Percentiles rank a stretch among this genome's conserved stretches.
phyloP scores from a whole-genome alignment of 2,888 invertebrate genomes.

The Ichneumoninae sp. region DNA sequence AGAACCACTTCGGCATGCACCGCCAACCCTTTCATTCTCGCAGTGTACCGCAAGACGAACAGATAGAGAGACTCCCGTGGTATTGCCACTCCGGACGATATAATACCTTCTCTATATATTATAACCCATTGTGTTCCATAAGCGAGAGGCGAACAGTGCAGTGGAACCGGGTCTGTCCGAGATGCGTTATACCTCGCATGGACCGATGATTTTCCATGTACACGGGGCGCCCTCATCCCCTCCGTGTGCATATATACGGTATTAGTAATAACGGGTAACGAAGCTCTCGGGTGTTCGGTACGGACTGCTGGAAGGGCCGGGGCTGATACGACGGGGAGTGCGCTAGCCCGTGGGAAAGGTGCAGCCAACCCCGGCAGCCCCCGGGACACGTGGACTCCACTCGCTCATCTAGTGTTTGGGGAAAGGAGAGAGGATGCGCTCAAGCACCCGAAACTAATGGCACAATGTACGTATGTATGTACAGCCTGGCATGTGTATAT shows the following conservation, averaged over 20 bases:
- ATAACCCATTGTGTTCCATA: conserved; percentile 57
- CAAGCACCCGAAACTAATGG: conserved; percentile 67
- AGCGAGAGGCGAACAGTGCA: conserved; percentile 53
- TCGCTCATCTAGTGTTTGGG: conserved; percentile 50
- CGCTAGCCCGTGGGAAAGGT: conserved; percentile 65
- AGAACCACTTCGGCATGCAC: conserved; percentile 77
- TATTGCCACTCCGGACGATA: conserved; percentile 65
- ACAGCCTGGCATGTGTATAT: conserved; percentile 27
- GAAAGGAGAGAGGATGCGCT: conserved; percentile 60
- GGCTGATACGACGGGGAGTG: conserved; percentile 36
- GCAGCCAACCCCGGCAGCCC: conserved; percentile 55
- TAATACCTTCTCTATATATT: conserved; percentile 48
- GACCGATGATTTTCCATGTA: conserved; percentile 64
- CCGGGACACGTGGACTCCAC: conserved; percentile 45
- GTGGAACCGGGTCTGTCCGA: conserved; percentile 53
- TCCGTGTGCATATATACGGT: conserved; percentile 38
- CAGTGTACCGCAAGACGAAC: conserved; percentile 64
- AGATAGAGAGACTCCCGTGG: conserved; percentile 56
- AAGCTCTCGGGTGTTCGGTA: conserved; percentile 41
- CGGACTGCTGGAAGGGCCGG: conserved; percentile 38
- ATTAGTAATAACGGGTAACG: conserved; percentile 61
- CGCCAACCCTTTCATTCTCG: conserved; percentile 78
- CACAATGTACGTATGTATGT: conserved; percentile 42
- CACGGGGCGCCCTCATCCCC: conserved; percentile 50
- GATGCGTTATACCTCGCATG: conserved; percentile 55